phyloP scores from a whole-genome alignment of 2,888 invertebrate species.

The Pteria penguin region DNA sequence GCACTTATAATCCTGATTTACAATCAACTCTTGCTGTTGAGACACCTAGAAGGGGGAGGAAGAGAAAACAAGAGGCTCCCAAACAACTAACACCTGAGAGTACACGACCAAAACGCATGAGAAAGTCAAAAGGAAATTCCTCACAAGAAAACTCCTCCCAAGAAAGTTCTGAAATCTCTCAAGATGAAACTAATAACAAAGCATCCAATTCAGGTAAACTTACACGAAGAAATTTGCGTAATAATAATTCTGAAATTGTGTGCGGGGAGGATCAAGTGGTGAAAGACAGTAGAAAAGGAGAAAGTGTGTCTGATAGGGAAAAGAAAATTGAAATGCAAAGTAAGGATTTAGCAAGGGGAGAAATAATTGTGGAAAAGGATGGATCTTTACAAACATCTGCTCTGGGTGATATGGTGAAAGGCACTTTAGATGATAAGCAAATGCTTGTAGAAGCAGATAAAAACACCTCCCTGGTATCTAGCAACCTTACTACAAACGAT shows the following conservation, averaged over 20 bases:
- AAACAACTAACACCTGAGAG: constrained; percentile 52
- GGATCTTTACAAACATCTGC: too few species aligned
- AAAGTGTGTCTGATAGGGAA: neutral
- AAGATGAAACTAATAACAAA: neutral
- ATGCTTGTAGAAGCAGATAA: too few species aligned
- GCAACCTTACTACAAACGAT: neutral
- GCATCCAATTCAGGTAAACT: neutral
- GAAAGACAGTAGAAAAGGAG: neutral
- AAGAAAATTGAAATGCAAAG: neutral
- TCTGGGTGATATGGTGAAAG: too few species aligned
- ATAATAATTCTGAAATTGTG: neutral
- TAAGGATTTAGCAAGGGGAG: neutral
- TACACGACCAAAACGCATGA: constrained; percentile 32
- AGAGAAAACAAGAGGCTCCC: constrained; percentile 61
- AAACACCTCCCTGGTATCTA: neutral
- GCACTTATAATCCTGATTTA: constrained; percentile 27
- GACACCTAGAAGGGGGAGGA: constrained; percentile 32
- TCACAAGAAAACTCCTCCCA: neutral
- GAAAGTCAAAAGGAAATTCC: neutral
- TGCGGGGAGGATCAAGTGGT: neutral
- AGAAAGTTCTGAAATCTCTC: neutral
- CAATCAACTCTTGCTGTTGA: constrained; percentile 33
- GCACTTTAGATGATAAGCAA: too few species aligned
- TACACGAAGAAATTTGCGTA: constrained; percentile 10
- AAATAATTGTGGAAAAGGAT: neutral